Percentiles rank a stretch among this genome's conserved stretches.
Conservation (phyloP, 1,140 invertebrate species). For the Diabrotica undecimpunctata region DNA sequence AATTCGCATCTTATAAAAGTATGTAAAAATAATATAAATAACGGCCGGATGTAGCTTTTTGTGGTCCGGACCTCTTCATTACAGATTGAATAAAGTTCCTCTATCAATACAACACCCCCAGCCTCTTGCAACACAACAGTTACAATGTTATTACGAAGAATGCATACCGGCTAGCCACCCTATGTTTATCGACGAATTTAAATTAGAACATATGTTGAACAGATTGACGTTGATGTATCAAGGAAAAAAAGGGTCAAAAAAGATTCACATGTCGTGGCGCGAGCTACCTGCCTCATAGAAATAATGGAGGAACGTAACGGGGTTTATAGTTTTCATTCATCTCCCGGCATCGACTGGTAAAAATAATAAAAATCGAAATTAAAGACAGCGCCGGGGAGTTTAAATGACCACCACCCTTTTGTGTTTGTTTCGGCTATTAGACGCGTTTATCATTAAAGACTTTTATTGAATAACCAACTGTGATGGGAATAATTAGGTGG, state of each 20-base stretch:
- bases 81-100: neutral
- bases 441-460: constrained; percentile 9
- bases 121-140: neutral
- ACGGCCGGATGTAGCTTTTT: neutral
- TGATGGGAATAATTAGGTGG: neutral
- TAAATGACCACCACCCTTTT: constrained; percentile 21
- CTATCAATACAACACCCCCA: neutral
- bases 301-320: constrained; percentile 26
- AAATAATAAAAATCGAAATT: constrained; percentile 25
- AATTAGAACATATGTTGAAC: constrained; percentile 28
- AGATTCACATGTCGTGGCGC: constrained; percentile 24
- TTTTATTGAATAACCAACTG: constrained; percentile 18
- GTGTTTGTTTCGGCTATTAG: constrained; percentile 19
- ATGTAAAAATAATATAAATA: neutral
- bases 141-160: constrained; percentile 7
- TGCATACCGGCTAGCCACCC: neutral
- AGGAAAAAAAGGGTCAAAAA: constrained; percentile 9
- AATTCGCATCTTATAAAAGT: neutral
- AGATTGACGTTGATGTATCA: constrained; percentile 20
- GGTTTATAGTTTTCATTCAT: constrained; percentile 29
- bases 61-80: neutral
- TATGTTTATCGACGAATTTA: constrained; percentile 25
- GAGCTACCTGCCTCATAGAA: constrained; percentile 25
- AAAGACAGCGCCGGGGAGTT: neutral
- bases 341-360: constrained; percentile 18